Conservation (phyloP, 2,888 invertebrate species). For the Lasioglossum malachurum region DNA sequence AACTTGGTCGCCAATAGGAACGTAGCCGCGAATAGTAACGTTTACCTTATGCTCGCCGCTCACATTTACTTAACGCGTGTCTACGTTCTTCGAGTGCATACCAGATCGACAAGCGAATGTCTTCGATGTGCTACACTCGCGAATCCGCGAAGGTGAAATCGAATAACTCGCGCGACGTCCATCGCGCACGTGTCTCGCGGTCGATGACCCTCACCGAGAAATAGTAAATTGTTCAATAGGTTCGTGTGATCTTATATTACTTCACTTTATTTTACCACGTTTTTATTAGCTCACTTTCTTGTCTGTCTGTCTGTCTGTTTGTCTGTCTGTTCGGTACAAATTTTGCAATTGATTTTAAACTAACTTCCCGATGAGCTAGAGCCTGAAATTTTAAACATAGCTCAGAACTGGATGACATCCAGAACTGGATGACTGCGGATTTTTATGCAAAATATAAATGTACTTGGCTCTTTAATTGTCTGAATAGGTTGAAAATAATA, state of each 20-base stretch:
- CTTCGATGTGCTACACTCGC: conserved; percentile 2
- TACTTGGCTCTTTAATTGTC: no score
- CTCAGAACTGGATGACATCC: no score
- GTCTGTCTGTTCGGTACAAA: no score
- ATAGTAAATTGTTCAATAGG: not conserved
- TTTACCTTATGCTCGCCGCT: not conserved
- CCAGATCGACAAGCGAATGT: not conserved
- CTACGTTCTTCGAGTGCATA: conserved; percentile 9
- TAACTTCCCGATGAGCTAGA: no score
- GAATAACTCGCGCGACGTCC: conserved; percentile 31
- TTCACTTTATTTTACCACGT: no score
- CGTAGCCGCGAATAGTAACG: not conserved
- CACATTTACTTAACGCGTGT: not conserved
- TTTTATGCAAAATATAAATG: no score
- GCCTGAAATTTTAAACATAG: no score
- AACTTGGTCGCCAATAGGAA: not conserved
- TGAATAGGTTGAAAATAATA: no score
- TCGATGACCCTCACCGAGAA: conserved; percentile 37
- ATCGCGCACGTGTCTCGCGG: conserved; percentile 41
- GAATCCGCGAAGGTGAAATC: conserved; percentile 34
- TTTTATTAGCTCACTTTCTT: no score
- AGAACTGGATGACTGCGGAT: no score
- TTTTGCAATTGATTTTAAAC: no score
- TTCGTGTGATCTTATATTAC: not conserved
- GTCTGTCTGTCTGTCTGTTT: no score